Evolutionary conservation across 2,797 vertebrate genomes (phyloP).

Genomic region (Hephaestus fuliginosus): DNA sequence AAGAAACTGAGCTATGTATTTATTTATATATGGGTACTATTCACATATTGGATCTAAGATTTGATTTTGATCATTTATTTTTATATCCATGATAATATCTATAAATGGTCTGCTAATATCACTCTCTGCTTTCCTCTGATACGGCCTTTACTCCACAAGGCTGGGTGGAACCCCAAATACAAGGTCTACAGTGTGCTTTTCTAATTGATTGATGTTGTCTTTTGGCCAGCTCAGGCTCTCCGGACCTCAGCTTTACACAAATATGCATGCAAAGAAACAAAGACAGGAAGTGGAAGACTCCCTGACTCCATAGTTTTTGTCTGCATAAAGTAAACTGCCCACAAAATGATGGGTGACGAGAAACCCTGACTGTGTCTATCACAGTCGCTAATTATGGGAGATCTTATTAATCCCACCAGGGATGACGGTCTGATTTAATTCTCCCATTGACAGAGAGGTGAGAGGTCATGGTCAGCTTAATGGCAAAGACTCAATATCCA

Average conservation of each 20-base stretch:
- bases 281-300: constrained; percentile 82
- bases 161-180: constrained; percentile 70
- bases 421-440: background rate
- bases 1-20: background rate
- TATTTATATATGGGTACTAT: background rate
- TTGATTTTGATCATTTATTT: constrained; percentile 12
- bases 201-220: constrained; percentile 76
- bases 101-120: constrained; percentile 18
- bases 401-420: constrained; percentile 12
- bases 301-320: constrained; percentile 58
- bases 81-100: background rate
- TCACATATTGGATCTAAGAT: constrained; percentile 8
- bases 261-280: constrained; percentile 82
- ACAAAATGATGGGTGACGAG: constrained; percentile 6
- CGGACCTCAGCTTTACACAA: constrained; percentile 77
- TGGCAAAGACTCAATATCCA: constrained; percentile 1
- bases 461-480: constrained; percentile 36
- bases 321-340: constrained; percentile 52
- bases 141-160: constrained; percentile 51
- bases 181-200: constrained; percentile 57
- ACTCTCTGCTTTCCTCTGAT: constrained; percentile 42
- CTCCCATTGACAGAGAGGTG: constrained; percentile 2
- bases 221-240: constrained; percentile 64
- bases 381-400: background rate
- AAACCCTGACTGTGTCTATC: constrained; percentile 17